Conservation (phyloP, 2,797 vertebrate genomes). For the Sebastes vulpes region DNA sequence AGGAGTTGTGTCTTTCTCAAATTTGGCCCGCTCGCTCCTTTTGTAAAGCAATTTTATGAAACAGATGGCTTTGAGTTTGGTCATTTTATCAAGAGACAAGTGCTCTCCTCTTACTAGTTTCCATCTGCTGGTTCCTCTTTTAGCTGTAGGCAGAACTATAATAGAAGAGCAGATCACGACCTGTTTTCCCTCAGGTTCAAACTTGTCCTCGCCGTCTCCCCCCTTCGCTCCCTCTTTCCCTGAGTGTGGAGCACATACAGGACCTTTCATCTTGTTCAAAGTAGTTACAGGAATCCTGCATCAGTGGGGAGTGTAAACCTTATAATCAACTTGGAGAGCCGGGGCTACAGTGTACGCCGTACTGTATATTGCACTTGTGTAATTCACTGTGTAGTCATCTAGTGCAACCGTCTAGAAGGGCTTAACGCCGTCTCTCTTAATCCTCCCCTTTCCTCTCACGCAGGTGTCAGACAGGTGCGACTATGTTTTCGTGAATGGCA, state of each 20-base stretch:
- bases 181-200: slow-evolving; percentile 68
- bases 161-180: slow-evolving; percentile 45
- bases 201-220: slow-evolving; percentile 43
- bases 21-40: slow-evolving; percentile 44
- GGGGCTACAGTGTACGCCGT: not conserved
- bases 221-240: slow-evolving; percentile 24
- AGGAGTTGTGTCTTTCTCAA: slow-evolving; percentile 34
- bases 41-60: slow-evolving; percentile 60
- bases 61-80: slow-evolving; percentile 68
- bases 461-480: slow-evolving; percentile 95
- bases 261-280: slow-evolving; percentile 79
- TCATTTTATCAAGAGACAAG: slow-evolving; percentile 58
- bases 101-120: slow-evolving; percentile 45
- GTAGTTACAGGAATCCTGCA: slow-evolving; percentile 53
- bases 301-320: slow-evolving; percentile 55
- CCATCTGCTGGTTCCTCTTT: slow-evolving; percentile 56
- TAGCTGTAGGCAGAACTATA: slow-evolving; percentile 51
- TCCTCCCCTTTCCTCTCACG: slow-evolving; percentile 59
- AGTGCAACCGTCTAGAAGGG: slow-evolving; percentile 22
- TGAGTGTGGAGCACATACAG: slow-evolving; percentile 45
- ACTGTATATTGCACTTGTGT: slow-evolving; percentile 28
- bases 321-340: slow-evolving; percentile 55
- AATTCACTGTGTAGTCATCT: slow-evolving; percentile 45
- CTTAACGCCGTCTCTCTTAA: slow-evolving; percentile 29
- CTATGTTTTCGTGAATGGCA: slow-evolving; percentile 95